Conservation (phyloP, 2,113 vertebrate genomes). For the Megaptera novaeangliae region DNA sequence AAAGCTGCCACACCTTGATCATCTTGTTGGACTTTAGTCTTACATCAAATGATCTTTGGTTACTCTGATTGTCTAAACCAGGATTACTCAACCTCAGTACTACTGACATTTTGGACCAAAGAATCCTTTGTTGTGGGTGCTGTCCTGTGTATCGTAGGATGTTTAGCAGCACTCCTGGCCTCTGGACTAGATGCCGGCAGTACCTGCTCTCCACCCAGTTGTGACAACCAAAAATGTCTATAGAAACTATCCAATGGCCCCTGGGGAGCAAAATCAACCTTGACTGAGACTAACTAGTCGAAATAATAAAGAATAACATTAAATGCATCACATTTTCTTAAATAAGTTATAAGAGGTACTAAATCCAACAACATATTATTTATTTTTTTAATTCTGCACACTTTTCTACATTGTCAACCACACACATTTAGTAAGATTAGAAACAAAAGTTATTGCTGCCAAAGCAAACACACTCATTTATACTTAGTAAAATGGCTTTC, state of each 20-base stretch:
- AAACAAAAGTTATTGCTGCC: slow-evolving; percentile 40
- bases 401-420: neutral
- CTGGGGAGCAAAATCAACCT: neutral
- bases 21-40: neutral
- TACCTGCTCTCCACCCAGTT: neutral
- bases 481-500: neutral
- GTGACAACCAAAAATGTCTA: neutral
- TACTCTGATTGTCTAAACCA: neutral
- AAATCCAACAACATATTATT: neutral
- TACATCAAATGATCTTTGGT: neutral
- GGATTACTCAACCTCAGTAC: neutral
- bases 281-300: neutral
- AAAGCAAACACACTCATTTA: slow-evolving; percentile 4
- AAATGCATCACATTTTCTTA: neutral
- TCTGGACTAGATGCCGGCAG: neutral
- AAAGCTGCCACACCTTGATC: neutral
- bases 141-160: neutral
- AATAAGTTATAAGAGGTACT: neutral
- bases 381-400: neutral
- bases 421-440: neutral
- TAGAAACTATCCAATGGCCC: neutral
- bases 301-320: slow-evolving; percentile 8
- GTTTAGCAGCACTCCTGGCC: neutral
- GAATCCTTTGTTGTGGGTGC: neutral
- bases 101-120: neutral